These are phyloP conservation scores for Nannobrachium achirus DNA, from an alignment of 2,113 vertebrate genomes.

Conservation along the genomic window DNA sequence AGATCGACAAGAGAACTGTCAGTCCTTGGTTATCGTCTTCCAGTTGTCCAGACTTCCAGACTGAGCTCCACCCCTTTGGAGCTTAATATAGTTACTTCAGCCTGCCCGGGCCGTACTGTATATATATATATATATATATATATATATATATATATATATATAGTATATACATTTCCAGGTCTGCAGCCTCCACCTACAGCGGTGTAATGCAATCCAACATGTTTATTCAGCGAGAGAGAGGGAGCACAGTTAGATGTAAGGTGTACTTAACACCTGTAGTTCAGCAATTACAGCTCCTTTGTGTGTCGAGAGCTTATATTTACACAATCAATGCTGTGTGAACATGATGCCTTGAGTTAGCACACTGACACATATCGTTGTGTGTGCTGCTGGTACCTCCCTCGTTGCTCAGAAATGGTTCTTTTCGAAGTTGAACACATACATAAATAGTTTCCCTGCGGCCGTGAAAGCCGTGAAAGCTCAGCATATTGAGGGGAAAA, in stretches of 20 bases:
- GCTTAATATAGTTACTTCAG: too few relatives aligned
- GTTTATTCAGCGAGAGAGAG: not conserved
- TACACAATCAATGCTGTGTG: constrained; percentile 8
- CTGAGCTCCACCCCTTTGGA: too few relatives aligned
- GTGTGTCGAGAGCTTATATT: constrained; percentile 14
- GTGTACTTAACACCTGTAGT: not conserved
- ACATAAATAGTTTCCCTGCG: constrained; percentile 18
- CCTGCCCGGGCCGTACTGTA: too few relatives aligned
- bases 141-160: too few relatives aligned
- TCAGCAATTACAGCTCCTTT: not conserved
- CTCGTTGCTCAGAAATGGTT: constrained; percentile 2
- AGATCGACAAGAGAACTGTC: too few relatives aligned
- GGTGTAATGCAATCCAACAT: not conserved
- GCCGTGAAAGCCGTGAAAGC: constrained; percentile 46
- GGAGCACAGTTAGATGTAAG: not conserved
- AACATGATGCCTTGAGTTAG: constrained; percentile 6
- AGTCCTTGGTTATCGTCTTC: too few relatives aligned
- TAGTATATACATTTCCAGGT: too few relatives aligned
- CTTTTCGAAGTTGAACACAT: constrained; percentile 29
- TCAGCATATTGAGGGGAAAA: constrained; percentile 47
- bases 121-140: too few relatives aligned
- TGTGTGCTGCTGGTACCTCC: constrained; percentile 2
- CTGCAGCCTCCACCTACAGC: too few relatives aligned
- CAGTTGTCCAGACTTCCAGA: too few relatives aligned
- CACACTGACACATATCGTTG: not conserved